Base-by-base conservation (phyloP, 2,888 invertebrate species). In the Drosophila testacea region DNA sequence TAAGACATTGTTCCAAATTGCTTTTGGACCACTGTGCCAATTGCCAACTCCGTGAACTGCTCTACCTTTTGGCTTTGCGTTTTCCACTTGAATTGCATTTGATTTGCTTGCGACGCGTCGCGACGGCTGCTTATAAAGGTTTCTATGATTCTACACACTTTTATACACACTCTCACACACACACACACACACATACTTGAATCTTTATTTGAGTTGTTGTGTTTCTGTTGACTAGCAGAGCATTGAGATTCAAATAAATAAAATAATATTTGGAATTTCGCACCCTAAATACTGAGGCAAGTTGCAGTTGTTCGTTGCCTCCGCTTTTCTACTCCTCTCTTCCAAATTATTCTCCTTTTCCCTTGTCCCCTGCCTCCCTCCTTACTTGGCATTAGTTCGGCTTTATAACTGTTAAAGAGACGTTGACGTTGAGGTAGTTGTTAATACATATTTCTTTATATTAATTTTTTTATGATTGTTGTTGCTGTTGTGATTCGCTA, bases 401-500 rank as follows among this genome's bases (percentile, higher is more conserved):
- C 81, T 71, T 87, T 88, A 69, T 73, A 78, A 73, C 87, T 70
- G 89, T 81, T 83, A 83, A 83, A 70, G 76, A 79, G 79, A 78
- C 77, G 76, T 77, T 87, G 79, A 79, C 78, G 64, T 73, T 73
- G 76, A 86, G 79, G 84, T 69, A 83, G 81, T 86, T 86, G 71
- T 81, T 81, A 83, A 80, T 85, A 70, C 41, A 32, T 30, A 48
- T 55, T 82, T 69, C 51, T 55, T 48, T 69, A 74, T 74, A 76
- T 73, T 74, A 66, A 60, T 70, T 77, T 74, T 73, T 74, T 75
- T 79, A 77, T 67, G 78, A 75, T 77, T 88, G 89, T 81, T 86
- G 90, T 90, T 89, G 86, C 72, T 89, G 88, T 89, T 86, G 82
- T 89, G 88, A 88, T 89, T 88, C 88, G 89, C 88, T 85, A 90